Percentiles rank a stretch among this genome's conserved stretches.
phyloP scores from a whole-genome alignment of 1,140 invertebrate genomes.

The Rhagoletis pomonella region DNA sequence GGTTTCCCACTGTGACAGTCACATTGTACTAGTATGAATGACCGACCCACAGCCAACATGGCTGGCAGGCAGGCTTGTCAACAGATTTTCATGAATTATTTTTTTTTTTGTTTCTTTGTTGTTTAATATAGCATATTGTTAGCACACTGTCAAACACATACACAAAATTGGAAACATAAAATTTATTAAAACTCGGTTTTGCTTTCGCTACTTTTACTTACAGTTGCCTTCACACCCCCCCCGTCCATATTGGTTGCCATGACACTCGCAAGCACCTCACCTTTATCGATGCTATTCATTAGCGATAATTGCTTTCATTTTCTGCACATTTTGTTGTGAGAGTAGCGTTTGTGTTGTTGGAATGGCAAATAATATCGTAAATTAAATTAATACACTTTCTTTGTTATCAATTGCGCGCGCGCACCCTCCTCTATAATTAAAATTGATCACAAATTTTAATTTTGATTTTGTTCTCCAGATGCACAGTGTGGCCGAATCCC shows the following conservation, averaged over 20 bases:
- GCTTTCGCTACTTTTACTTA: not conserved
- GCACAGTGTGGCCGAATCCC: no score
- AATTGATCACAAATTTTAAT: no score
- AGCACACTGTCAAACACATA: not conserved
- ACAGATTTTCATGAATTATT: no score
- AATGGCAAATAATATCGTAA: not conserved
- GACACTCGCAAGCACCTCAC: not conserved
- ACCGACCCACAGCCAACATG: no score
- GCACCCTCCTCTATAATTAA: no score
- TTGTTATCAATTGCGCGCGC: no score
- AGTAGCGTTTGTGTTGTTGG: not conserved
- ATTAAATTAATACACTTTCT: not conserved
- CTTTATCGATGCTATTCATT: conserved; percentile 22
- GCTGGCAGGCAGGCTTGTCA: no score
- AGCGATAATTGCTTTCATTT: conserved; percentile 33
- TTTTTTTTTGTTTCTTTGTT: no score
- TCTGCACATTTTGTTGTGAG: not conserved
- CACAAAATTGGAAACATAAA: not conserved
- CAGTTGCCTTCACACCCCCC: not conserved
- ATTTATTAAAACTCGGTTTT: not conserved
- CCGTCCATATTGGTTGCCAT: not conserved
- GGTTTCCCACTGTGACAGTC: no score
- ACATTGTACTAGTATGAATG: no score
- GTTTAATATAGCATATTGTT: not conserved
- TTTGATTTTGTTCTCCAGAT: no score